Evolutionary conservation across 2,797 vertebrate genomes (phyloP).

Genomic region (Leptoclinus maculatus): DNA sequence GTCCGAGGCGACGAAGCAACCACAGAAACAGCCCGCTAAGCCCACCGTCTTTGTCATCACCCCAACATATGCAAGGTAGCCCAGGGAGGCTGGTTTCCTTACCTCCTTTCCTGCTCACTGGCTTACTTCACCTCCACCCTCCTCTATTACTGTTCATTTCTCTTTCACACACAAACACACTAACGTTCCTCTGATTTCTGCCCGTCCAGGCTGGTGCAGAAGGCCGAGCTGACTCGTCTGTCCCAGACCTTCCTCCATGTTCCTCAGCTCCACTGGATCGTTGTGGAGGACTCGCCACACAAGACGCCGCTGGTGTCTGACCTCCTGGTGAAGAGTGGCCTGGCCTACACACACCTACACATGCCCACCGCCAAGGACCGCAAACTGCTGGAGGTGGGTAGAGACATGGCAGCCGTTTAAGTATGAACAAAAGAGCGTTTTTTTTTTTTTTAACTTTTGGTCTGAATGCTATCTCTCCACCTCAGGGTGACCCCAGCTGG

Average conservation of each 20-base stretch:
- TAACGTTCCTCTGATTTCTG: background rate
- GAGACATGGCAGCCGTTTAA: background rate
- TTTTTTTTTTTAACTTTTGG: background rate
- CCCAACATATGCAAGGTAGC: slow-evolving; percentile 88
- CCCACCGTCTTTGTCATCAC: slow-evolving; percentile 90
- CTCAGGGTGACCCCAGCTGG: slow-evolving; percentile 87
- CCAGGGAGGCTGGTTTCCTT: background rate
- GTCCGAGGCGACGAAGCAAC: slow-evolving; percentile 73
- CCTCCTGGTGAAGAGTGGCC: slow-evolving; percentile 79
- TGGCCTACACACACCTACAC: slow-evolving; percentile 85
- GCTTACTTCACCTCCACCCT: background rate
- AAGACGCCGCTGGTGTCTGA: slow-evolving; percentile 79
- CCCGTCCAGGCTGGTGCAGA: slow-evolving; percentile 82
- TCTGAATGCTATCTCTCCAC: background rate
- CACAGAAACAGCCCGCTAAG: slow-evolving; percentile 58
- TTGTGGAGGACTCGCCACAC: slow-evolving; percentile 85
- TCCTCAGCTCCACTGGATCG: slow-evolving; percentile 86
- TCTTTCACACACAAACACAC: background rate
- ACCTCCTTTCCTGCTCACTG: accelerated
- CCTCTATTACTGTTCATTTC: background rate
- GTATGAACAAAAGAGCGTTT: background rate
- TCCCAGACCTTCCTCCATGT: slow-evolving; percentile 86
- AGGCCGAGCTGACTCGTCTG: slow-evolving; percentile 86
- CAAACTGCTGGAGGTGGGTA: slow-evolving; percentile 83
- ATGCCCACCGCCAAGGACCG: slow-evolving; percentile 83